Percentiles rank a stretch among this genome's conserved stretches.
phyloP scores from a whole-genome alignment of 2,113 vertebrate genomes.

The Nothocercus julius region DNA sequence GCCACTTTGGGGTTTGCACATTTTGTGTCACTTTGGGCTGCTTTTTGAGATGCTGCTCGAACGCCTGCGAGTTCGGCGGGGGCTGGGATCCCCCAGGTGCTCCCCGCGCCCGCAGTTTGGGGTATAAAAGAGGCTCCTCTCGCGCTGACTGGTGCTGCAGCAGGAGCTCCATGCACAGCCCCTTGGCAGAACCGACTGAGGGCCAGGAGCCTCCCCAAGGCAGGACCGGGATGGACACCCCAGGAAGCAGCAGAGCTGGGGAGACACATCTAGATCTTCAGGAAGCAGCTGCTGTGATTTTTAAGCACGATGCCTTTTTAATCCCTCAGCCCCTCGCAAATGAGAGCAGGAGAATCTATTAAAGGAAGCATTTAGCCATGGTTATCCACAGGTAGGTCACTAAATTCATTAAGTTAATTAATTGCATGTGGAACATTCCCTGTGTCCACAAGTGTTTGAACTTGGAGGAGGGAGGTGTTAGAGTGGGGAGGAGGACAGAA shows the following conservation, averaged over 20 bases:
- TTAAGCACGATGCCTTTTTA: fast-evolving
- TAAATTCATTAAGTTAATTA: constrained; percentile 42
- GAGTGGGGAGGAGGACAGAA: neutral
- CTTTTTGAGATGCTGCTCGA: neutral
- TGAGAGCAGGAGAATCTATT: fast-evolving
- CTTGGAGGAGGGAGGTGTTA: neutral
- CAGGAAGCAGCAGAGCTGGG: neutral
- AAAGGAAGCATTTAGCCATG: neutral
- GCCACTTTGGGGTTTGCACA: neutral
- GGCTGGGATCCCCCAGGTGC: fast-evolving
- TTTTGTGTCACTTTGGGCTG: neutral
- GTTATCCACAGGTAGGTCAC: constrained; percentile 7
- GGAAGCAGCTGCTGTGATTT: neutral
- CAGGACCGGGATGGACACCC: too few relatives aligned
- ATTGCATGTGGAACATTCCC: neutral
- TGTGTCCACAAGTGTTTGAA: neutral
- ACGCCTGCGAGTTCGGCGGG: neutral
- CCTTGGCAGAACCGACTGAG: too few relatives aligned
- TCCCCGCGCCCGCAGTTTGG: fast-evolving
- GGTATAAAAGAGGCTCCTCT: too few relatives aligned
- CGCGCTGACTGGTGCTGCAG: too few relatives aligned
- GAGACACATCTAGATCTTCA: neutral
- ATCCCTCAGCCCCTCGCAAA: neutral
- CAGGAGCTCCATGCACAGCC: too few relatives aligned
- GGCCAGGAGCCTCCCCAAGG: too few relatives aligned